Conservation (phyloP, 2,888 invertebrate genomes). For the Erpobdella octoculata region DNA sequence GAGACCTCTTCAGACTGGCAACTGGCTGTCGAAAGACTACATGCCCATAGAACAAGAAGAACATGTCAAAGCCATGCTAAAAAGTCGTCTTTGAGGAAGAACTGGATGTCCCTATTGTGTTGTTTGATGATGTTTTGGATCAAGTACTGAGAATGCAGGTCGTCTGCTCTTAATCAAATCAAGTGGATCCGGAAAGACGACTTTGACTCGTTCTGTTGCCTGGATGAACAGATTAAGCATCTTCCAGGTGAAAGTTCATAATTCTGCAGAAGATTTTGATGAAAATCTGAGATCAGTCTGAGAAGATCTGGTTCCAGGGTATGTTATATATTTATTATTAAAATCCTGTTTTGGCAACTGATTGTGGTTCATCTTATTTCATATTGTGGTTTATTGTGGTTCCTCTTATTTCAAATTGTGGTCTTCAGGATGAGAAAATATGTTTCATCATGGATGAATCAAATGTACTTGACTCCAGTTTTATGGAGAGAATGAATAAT, state of each 20-base stretch:
- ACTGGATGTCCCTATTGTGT: slow-evolving; percentile 88
- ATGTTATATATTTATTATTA: too few relatives aligned
- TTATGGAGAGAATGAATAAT: slow-evolving; percentile 94
- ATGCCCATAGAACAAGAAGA: too few relatives aligned
- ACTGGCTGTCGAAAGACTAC: slow-evolving; percentile 98
- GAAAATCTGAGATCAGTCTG: slow-evolving; percentile 75
- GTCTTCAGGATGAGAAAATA: slow-evolving; percentile 95
- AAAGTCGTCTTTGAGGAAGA: slow-evolving; percentile 99
- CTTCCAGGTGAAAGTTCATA: slow-evolving; percentile 98
- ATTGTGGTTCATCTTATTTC: too few relatives aligned
- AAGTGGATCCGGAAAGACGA: slow-evolving; percentile 97
- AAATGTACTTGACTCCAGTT: slow-evolving; percentile 98
- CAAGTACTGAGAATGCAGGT: slow-evolving; percentile 95
- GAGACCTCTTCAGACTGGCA: slow-evolving; percentile 92
- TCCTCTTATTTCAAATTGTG: too few relatives aligned
- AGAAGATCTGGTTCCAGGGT: slow-evolving; percentile 57
- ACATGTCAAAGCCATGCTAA: slow-evolving; percentile 69
- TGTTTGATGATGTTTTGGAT: slow-evolving; percentile 96
- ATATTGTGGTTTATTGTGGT: too few relatives aligned
- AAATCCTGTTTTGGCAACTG: too few relatives aligned
- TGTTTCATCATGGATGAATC: slow-evolving; percentile 89
- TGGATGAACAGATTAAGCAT: slow-evolving; percentile 99
- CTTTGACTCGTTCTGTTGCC: slow-evolving; percentile 93
- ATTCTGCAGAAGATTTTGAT: slow-evolving; percentile 95
- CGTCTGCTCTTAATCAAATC: slow-evolving; percentile 94